phyloP scores from a whole-genome alignment of 2,888 invertebrate genomes.

The Listrodromus nycthemerus region DNA sequence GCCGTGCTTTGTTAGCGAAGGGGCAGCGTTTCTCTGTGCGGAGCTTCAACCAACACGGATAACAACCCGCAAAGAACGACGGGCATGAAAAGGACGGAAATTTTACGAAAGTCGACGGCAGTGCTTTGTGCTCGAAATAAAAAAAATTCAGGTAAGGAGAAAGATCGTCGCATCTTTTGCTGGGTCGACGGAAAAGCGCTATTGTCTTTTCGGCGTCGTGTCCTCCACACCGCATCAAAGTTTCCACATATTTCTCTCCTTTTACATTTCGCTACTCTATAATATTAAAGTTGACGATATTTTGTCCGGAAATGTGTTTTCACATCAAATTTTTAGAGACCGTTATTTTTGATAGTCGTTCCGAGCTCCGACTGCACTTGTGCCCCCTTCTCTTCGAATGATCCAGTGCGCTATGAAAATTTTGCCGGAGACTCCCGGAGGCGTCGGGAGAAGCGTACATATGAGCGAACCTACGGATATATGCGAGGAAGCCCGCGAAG shows the following conservation, averaged over 20 bases:
- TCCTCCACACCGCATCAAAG: conserved; percentile 10
- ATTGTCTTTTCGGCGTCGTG: neutral
- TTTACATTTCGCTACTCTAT: conserved; percentile 10
- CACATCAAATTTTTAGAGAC: neutral
- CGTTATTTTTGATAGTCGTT: neutral
- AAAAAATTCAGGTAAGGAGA: conserved; percentile 5
- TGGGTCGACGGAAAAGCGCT: conserved; percentile 60
- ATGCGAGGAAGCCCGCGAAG: conserved; percentile 71
- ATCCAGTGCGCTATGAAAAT: neutral
- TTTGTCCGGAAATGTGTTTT: conserved; percentile 17
- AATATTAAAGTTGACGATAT: conserved; percentile 22
- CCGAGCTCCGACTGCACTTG: neutral
- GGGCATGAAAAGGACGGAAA: conserved; percentile 36
- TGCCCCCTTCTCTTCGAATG: neutral
- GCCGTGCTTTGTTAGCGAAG: conserved; percentile 34
- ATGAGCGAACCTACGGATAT: conserved; percentile 6
- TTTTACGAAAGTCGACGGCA: conserved; percentile 28
- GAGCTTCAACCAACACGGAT: conserved; percentile 19
- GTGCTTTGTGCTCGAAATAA: conserved; percentile 26
- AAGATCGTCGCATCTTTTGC: conserved; percentile 67
- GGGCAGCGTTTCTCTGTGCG: neutral
- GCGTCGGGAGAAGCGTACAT: neutral
- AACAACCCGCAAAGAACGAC: conserved; percentile 24
- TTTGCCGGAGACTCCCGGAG: neutral
- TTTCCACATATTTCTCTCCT: conserved; percentile 22